These are phyloP conservation scores for Actinostola sp. DNA, from an alignment of 92 coral and sea anemone genomes.

Conservation along the genomic window DNA sequence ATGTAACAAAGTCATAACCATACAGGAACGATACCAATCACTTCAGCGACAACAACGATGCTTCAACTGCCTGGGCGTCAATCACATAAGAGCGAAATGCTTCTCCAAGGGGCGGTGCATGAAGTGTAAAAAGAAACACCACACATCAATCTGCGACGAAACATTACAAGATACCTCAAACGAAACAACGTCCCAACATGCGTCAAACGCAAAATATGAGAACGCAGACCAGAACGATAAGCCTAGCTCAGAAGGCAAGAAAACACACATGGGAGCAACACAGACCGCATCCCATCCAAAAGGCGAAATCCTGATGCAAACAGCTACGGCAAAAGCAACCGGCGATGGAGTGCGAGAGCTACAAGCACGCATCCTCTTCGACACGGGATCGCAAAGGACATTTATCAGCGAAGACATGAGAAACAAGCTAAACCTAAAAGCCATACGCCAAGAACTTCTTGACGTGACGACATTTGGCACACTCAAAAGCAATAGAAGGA, in stretches of 20 bases:
- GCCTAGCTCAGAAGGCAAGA: too few relatives aligned
- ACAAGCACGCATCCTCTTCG: slow-evolving; percentile 13
- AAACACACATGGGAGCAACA: slow-evolving; percentile 8
- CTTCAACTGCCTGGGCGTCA: slow-evolving; percentile 40
- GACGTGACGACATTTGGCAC: slow-evolving; percentile 25
- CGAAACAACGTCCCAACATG: too few relatives aligned
- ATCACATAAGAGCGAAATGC: slow-evolving; percentile 17
- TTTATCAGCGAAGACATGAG: too few relatives aligned
- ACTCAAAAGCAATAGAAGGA: not conserved
- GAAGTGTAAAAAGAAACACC: slow-evolving; percentile 49
- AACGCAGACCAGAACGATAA: not conserved
- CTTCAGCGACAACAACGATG: slow-evolving; percentile 25
- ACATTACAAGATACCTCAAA: not conserved
- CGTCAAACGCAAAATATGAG: not conserved
- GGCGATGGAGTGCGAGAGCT: not conserved
- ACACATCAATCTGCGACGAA: slow-evolving; percentile 20
- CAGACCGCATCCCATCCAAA: not conserved
- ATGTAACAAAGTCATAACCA: not conserved
- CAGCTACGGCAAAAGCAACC: slow-evolving; percentile 1
- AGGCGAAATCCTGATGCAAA: slow-evolving; percentile 11
- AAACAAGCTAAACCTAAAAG: too few relatives aligned
- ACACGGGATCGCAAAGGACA: slow-evolving; percentile 26
- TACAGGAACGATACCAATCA: not conserved
- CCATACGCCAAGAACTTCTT: too few relatives aligned
- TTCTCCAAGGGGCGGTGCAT: slow-evolving; percentile 36